Evolutionary conservation across 2,113 vertebrate genomes (phyloP).

Genomic region (Collichthys lucidus): DNA sequence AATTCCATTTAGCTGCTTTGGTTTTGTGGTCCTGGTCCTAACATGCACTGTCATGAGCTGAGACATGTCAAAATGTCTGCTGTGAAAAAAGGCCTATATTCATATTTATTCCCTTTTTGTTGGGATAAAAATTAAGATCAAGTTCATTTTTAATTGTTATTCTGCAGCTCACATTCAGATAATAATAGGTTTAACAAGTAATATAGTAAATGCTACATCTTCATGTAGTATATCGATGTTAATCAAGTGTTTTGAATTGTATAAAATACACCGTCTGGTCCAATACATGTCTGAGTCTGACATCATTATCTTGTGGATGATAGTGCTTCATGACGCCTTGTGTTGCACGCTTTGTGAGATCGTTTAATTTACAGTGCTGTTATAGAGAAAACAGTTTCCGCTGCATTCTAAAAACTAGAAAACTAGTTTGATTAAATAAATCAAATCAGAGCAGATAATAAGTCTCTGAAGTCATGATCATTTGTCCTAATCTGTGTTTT

Average conservation of each 20-base stretch:
- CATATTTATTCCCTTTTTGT: neutral
- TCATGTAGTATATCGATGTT: neutral
- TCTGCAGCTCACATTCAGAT: neutral
- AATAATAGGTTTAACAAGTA: neutral
- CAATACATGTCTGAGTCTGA: neutral
- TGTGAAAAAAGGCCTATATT: neutral
- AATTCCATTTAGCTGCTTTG: neutral
- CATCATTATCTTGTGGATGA: neutral
- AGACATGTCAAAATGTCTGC: neutral
- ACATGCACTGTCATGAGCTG: neutral
- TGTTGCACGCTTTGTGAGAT: neutral
- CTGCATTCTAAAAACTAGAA: no score
- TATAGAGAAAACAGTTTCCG: neutral
- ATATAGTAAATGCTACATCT: neutral
- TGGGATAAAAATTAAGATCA: neutral
- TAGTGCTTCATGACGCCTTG: neutral
- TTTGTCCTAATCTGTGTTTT: neutral
- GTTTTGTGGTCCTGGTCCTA: neutral
- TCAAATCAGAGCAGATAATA: neutral
- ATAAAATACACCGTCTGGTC: neutral
- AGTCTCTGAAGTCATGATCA: neutral
- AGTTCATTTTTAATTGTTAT: neutral
- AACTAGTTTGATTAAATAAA: neutral
- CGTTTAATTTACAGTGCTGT: neutral
- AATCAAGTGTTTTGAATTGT: neutral